Percentiles rank a stretch among this genome's conserved stretches.
Conservation (phyloP, 2,797 vertebrate genomes). For the Sebastes minor region DNA sequence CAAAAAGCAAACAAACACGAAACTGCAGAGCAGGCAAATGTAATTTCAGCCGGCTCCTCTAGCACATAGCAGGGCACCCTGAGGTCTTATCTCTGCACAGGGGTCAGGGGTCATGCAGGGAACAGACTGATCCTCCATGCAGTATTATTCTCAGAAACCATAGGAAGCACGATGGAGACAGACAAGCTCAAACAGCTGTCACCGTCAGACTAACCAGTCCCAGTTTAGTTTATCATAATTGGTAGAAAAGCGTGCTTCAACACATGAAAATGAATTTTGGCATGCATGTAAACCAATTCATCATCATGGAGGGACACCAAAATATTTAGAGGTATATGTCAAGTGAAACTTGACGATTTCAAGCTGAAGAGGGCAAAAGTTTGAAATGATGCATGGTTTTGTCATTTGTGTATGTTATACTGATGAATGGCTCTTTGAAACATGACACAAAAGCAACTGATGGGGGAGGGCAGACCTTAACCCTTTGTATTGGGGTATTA, state of each 20-base stretch:
- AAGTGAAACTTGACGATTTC: constrained; percentile 13
- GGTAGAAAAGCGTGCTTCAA: not conserved
- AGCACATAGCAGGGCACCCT: constrained; percentile 55
- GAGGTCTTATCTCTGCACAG: constrained; percentile 63
- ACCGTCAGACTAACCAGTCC: not conserved
- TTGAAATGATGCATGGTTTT: constrained; percentile 53
- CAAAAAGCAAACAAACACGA: constrained; percentile 48
- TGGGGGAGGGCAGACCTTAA: constrained; percentile 45
- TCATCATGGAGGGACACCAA: not conserved
- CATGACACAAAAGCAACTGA: constrained; percentile 53
- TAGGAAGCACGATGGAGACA: constrained; percentile 43
- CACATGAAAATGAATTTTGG: not conserved
- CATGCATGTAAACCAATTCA: not conserved
- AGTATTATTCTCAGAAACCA: constrained; percentile 47
- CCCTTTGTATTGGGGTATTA: constrained; percentile 52
- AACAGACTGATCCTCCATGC: constrained; percentile 62
- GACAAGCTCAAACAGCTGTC: constrained; percentile 56
- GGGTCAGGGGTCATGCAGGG: constrained; percentile 66
- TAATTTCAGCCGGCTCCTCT: constrained; percentile 65
- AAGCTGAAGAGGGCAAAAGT: constrained; percentile 50
- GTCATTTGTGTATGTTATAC: constrained; percentile 64
- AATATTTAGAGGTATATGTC: constrained; percentile 8
- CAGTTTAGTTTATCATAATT: constrained; percentile 2
- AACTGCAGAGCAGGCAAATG: constrained; percentile 45
- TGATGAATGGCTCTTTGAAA: constrained; percentile 76